Evolutionary conservation across 2,113 vertebrate genomes (phyloP), one percentile per base, ranked within the genome.

Genomic region (Morone saxatilis): DNA sequence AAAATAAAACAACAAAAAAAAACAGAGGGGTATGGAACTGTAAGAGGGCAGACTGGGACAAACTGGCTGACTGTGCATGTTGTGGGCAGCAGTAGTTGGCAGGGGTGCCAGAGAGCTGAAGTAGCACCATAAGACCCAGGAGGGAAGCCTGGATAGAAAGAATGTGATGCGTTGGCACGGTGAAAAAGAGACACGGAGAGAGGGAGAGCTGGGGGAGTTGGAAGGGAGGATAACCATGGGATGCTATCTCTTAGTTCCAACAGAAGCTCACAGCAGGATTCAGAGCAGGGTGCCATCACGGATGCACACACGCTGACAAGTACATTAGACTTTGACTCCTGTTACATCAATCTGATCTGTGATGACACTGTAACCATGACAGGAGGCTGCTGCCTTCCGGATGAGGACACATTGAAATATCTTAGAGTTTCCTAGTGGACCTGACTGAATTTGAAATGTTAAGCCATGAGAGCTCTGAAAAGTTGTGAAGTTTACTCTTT

Each of bases 261-360:
- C 89, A 85, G 86, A 84, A 82, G 77, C 76, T 85, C 72, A 36
- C 83, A 87, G 88, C 78, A 65, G 61, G 86, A 78, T 63, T 71
- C 71, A 45, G 76, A 87, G 85, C 83, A 77, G 86, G 86, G 80
- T 19, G 84, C 71, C 84, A 45, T 88, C 82, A 68, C 74, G 56
- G 85, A 91, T 83, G 80, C 25, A 71, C 71, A 78, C 78, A 87
- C 41, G 71, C 72, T 50, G 78, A 84, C 80, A 84, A 87, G 78
- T 71, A 80, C 81, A 80, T 84, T 59, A 82, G 84, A 72, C 59
- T 59, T 75, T 63, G 51, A 76, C 83, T 88, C 38, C 36, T 76
- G 75, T 76, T 78, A 69, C 61, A 25, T 86, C 78, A 84, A 48
- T 82, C 31, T 50, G 70, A 88, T 76, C 69, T 3, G 4, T 2